phyloP scores from a whole-genome alignment of 2,797 vertebrate species.

The Astyanax mexicanus region DNA sequence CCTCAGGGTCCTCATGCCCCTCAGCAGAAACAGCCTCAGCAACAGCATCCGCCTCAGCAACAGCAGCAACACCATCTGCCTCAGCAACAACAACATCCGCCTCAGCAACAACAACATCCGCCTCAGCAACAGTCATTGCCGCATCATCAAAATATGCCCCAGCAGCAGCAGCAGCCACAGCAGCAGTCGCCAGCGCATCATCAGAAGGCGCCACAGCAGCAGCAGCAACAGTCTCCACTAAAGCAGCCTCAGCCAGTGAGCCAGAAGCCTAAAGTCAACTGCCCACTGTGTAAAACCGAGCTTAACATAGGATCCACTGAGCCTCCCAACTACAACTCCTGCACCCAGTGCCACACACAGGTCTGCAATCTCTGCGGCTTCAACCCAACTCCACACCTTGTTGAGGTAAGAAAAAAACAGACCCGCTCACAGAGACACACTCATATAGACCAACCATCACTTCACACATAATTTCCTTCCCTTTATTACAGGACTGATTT shows the following conservation, averaged over 20 bases:
- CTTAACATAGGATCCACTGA: constrained; percentile 87
- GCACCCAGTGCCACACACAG: constrained; percentile 91
- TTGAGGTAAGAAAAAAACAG: constrained; percentile 98
- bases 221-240: constrained; percentile 55
- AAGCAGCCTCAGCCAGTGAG: constrained; percentile 76
- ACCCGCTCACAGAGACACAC: neutral
- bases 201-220: constrained; percentile 60
- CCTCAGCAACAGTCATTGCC: constrained; percentile 65
- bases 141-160: constrained; percentile 65
- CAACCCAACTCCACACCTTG: constrained; percentile 95
- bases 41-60: constrained; percentile 61
- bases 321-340: constrained; percentile 92
- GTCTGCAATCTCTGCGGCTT: constrained; percentile 98
- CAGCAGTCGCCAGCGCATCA: constrained; percentile 60
- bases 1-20: constrained; percentile 54
- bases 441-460: too few species aligned
- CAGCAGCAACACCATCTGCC: constrained; percentile 67
- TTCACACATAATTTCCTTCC: too few species aligned
- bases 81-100: constrained; percentile 69
- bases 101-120: constrained; percentile 51
- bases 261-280: constrained; percentile 84
- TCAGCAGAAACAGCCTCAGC: constrained; percentile 62
- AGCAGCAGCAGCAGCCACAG: constrained; percentile 49
- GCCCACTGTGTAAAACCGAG: constrained; percentile 95
- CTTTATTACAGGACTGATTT: too few species aligned